A percentile compares a stretch with the other conserved stretches of the same genome.
These are phyloP conservation scores for Pandemis corylana DNA, from an alignment of 2,888 invertebrate genomes.

Conservation along the genomic window DNA sequence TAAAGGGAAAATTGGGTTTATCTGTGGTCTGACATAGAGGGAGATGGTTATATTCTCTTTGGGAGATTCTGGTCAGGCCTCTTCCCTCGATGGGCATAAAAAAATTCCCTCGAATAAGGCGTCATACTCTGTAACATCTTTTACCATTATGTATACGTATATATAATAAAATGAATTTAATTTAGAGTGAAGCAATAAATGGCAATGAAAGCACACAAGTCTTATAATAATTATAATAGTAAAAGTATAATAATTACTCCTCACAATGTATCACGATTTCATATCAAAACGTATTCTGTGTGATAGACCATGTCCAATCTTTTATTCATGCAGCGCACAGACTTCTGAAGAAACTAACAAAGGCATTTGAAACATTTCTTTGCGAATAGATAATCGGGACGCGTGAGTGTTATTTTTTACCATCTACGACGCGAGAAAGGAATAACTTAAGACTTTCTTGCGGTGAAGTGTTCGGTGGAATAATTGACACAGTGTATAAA, in stretches of 20 bases:
- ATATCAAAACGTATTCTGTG: constrained; percentile 18
- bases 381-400: constrained; percentile 5
- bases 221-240: too few relatives aligned
- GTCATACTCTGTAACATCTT: too few relatives aligned
- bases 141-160: too few relatives aligned
- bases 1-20: too few relatives aligned
- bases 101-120: too few relatives aligned
- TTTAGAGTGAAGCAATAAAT: too few relatives aligned
- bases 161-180: too few relatives aligned
- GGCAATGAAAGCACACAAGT: too few relatives aligned
- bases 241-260: neutral
- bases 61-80: too few relatives aligned
- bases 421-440: neutral
- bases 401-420: constrained; percentile 12
- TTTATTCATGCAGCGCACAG: constrained; percentile 50
- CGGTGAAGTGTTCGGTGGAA: neutral
- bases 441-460: neutral
- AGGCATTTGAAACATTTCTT: constrained; percentile 23
- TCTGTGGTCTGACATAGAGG: too few relatives aligned
- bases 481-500: neutral
- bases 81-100: too few relatives aligned
- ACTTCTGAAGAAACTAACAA: constrained; percentile 10
- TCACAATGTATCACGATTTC: neutral
- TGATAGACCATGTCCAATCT: constrained; percentile 43
- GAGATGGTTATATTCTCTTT: too few relatives aligned